Evolutionary conservation across 2,888 invertebrate genomes (phyloP).

Genomic region (Diploptera punctata): DNA sequence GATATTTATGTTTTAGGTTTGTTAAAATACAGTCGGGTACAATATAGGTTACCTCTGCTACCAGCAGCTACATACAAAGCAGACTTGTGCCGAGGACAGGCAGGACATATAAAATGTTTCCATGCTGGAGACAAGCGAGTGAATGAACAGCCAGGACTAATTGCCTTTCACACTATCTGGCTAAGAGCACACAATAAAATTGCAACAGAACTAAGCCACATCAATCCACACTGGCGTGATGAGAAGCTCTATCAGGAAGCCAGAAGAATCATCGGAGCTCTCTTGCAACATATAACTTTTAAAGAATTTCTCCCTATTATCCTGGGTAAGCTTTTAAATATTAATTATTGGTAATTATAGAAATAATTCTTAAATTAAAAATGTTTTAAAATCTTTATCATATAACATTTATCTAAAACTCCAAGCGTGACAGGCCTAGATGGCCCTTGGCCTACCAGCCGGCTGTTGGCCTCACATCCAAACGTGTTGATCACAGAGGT

Average conservation of each 20-base stretch:
- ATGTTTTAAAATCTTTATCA: too few relatives aligned
- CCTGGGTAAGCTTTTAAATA: conserved; percentile 64
- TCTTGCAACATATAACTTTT: conserved; percentile 85
- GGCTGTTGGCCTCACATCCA: too few relatives aligned
- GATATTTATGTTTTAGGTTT: too few relatives aligned
- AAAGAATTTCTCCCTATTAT: conserved; percentile 83
- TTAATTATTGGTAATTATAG: too few relatives aligned
- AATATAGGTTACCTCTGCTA: conserved; percentile 64
- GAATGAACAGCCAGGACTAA: conserved; percentile 81
- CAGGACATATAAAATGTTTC: conserved; percentile 64
- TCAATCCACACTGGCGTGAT: conserved; percentile 89
- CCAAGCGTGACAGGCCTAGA: too few relatives aligned
- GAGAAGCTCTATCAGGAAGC: conserved; percentile 87
- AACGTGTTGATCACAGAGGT: too few relatives aligned
- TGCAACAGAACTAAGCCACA: conserved; percentile 70
- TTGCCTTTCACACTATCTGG: conserved; percentile 77
- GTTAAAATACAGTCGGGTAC: conserved; percentile 66
- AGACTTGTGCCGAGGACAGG: conserved; percentile 65
- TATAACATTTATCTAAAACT: too few relatives aligned
- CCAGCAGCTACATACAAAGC: conserved; percentile 62
- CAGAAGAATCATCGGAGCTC: conserved; percentile 79
- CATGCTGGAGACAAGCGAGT: conserved; percentile 79
- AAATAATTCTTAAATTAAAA: too few relatives aligned
- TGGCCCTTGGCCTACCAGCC: too few relatives aligned
- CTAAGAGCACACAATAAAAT: conserved; percentile 77